Conservation (phyloP, 2,888 invertebrate genomes). For the Hoplodrina blanda region DNA sequence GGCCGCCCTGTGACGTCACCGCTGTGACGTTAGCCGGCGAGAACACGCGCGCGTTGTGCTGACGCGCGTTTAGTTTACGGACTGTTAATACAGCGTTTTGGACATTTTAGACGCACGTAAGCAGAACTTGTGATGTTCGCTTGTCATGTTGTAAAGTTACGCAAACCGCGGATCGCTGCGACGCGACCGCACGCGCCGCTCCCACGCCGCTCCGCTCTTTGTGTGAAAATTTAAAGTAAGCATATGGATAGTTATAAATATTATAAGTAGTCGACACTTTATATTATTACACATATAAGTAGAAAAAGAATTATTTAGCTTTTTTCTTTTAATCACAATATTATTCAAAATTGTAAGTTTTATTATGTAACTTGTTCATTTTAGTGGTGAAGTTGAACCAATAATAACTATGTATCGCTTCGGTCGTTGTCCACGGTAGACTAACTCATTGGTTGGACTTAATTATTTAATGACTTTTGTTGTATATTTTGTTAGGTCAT, state of each 20-base stretch:
- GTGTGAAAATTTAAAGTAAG: constrained; percentile 90
- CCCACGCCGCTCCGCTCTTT: constrained; percentile 79
- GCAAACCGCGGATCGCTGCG: constrained; percentile 54
- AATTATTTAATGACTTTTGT: constrained; percentile 91
- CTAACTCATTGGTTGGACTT: constrained; percentile 87
- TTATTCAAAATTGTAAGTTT: constrained; percentile 90
- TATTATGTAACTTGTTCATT: constrained; percentile 88
- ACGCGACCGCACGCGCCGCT: constrained; percentile 46
- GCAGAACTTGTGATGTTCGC: not conserved
- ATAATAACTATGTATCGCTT: constrained; percentile 81
- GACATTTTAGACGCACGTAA: constrained; percentile 1
- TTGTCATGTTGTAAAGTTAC: not conserved
- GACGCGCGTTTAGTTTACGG: constrained; percentile 1
- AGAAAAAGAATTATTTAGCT: constrained; percentile 90
- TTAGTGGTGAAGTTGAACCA: constrained; percentile 85
- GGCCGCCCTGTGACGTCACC: constrained; percentile 36
- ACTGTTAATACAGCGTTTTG: constrained; percentile 5
- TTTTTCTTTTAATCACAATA: constrained; percentile 90
- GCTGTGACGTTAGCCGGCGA: constrained; percentile 11
- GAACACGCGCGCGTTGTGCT: constrained; percentile 35
- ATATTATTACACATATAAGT: constrained; percentile 91
- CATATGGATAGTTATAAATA: constrained; percentile 88
- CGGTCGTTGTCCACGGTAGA: constrained; percentile 82
- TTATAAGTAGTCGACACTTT: constrained; percentile 91
- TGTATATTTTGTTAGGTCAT: constrained; percentile 91